A percentile compares a stretch with the other conserved stretches of the same genome.
Evolutionary conservation across 2,888 invertebrate genomes (phyloP).

Genomic region (Brenthis ino): DNA sequence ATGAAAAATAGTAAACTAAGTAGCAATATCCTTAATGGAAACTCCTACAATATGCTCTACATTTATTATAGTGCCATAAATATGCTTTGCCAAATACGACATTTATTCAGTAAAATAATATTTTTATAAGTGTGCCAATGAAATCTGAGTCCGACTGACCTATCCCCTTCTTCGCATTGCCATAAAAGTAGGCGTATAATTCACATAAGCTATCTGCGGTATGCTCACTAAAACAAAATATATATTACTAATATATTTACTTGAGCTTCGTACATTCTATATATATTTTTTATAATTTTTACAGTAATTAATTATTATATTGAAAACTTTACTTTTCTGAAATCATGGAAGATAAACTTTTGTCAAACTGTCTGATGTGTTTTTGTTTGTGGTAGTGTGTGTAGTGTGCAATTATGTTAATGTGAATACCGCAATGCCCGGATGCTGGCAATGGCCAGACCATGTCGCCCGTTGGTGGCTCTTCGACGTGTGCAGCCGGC

Average conservation of each 20-base stretch:
- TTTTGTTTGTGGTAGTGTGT: constrained; percentile 1
- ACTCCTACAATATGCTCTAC: too few species aligned
- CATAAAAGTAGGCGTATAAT: constrained; percentile 27
- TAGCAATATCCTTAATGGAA: too few species aligned
- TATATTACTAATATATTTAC: constrained; percentile 2
- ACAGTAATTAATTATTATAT: too few species aligned
- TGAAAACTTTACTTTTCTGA: too few species aligned
- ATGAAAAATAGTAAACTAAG: too few species aligned
- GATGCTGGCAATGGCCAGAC: constrained; percentile 78
- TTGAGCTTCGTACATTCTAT: neutral
- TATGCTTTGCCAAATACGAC: neutral
- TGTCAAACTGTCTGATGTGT: neutral
- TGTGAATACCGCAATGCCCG: constrained; percentile 63
- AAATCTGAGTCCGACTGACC: constrained; percentile 10
- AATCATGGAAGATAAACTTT: too few species aligned
- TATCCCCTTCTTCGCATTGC: constrained; percentile 6
- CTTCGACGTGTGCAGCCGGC: constrained; percentile 83
- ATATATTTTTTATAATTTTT: neutral
- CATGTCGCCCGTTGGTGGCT: constrained; percentile 86
- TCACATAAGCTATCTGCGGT: constrained; percentile 17
- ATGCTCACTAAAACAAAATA: constrained; percentile 13
- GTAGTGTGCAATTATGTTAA: constrained; percentile 33
- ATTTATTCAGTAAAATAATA: constrained; percentile 8
- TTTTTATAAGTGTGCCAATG: constrained; percentile 16
- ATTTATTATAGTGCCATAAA: too few species aligned